These are phyloP conservation scores for Ophion ellenae DNA, from an alignment of 2,888 invertebrate species.

Conservation along the genomic window DNA sequence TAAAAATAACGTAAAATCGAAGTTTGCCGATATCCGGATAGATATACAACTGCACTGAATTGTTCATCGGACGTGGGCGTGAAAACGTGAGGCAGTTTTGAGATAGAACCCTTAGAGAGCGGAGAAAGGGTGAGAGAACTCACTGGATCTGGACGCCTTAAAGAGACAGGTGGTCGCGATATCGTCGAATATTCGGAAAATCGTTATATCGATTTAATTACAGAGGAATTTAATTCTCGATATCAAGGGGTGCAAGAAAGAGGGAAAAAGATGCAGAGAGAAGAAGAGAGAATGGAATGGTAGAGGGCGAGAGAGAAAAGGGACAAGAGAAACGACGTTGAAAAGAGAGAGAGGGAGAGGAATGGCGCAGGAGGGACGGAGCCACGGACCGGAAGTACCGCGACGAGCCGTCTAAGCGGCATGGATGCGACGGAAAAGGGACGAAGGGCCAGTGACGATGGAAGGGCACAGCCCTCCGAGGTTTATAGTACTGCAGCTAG, in stretches of 20 bases:
- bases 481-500: constrained; percentile 63
- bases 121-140: too few species aligned
- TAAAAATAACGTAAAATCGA: too few species aligned
- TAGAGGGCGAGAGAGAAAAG: background rate
- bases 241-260: constrained; percentile 66
- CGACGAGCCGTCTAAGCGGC: constrained; percentile 44
- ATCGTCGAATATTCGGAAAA: constrained; percentile 56
- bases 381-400: constrained; percentile 17
- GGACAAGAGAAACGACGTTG: background rate
- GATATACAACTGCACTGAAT: too few species aligned
- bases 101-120: too few species aligned
- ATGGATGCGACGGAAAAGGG: constrained; percentile 38
- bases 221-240: constrained; percentile 71
- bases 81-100: too few species aligned
- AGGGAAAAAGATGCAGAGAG: constrained; percentile 3
- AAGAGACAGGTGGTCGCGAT: constrained; percentile 48
- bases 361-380: background rate
- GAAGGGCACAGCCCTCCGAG: constrained; percentile 40
- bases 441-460: constrained; percentile 15
- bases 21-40: too few species aligned
- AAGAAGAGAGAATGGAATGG: background rate
- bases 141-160: too few species aligned
- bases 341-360: background rate
- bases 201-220: constrained; percentile 76
- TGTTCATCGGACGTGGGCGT: too few species aligned